Evolutionary conservation across 1,140 invertebrate genomes (phyloP).

Genomic region (Temnothorax longispinosus): DNA sequence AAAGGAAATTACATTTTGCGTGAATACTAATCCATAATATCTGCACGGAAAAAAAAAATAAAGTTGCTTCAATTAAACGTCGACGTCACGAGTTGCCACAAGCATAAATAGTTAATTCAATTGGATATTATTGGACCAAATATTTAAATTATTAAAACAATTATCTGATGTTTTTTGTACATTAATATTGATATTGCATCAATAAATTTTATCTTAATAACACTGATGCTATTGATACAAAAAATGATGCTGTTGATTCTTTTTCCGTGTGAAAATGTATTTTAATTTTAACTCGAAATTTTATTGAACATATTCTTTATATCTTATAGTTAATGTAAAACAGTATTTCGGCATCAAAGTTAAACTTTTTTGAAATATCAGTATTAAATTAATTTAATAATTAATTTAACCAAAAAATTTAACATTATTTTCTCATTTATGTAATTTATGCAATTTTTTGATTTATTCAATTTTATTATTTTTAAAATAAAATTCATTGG

Average conservation of each 20-base stretch:
- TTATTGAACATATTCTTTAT: not conserved
- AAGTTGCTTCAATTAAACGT: too few relatives aligned
- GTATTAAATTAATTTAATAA: not conserved
- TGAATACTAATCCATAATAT: not conserved
- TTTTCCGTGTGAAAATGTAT: not conserved
- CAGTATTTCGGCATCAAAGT: not conserved
- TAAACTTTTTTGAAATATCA: not conserved
- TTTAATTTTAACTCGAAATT: slow-evolving; percentile 6
- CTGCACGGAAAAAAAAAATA: not conserved
- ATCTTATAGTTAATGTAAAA: not conserved
- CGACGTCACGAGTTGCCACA: too few relatives aligned
- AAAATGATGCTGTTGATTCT: too few relatives aligned
- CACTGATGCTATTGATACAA: too few relatives aligned
- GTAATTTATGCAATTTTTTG: too few relatives aligned
- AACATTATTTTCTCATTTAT: not conserved
- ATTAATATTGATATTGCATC: too few relatives aligned
- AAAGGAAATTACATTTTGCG: not conserved
- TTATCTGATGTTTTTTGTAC: too few relatives aligned
- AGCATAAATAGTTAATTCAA: too few relatives aligned
- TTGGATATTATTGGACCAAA: too few relatives aligned
- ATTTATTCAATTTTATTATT: not conserved
- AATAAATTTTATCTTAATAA: too few relatives aligned
- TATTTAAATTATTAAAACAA: too few relatives aligned
- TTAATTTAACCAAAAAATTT: not conserved
- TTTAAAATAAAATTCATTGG: not conserved